Percentiles rank a stretch among this genome's conserved stretches.
phyloP scores from a whole-genome alignment of 1,140 invertebrate species.

The Conus betulinus region DNA sequence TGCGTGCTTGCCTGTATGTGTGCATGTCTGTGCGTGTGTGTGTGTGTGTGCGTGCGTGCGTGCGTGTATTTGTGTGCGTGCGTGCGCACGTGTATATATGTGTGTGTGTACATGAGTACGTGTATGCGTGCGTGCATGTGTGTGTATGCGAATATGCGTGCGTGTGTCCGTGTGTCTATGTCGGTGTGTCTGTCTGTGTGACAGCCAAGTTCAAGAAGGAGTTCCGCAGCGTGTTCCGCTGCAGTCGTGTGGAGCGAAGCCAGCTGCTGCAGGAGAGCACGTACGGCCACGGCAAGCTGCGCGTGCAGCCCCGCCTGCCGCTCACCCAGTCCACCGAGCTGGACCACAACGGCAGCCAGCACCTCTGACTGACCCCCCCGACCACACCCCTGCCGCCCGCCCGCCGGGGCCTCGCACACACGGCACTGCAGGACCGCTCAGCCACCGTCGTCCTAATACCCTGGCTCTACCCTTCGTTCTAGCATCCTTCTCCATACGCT shows the following conservation, averaged over 20 bases:
- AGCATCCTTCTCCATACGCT: too few relatives aligned
- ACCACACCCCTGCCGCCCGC: too few relatives aligned
- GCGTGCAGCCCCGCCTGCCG: slow-evolving; percentile 25
- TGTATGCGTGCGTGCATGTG: background rate
- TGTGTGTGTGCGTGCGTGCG: background rate
- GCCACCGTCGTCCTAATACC: too few relatives aligned
- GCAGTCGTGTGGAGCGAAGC: slow-evolving; percentile 3
- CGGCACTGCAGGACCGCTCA: too few relatives aligned
- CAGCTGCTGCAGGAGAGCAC: slow-evolving; percentile 39
- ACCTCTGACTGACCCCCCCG: background rate
- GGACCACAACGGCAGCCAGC: slow-evolving; percentile 32
- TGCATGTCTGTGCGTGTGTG: slow-evolving; percentile 9
- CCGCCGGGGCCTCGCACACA: too few relatives aligned
- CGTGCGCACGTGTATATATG: slow-evolving; percentile 3
- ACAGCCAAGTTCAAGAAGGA: slow-evolving; percentile 41
- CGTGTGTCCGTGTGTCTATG: background rate
- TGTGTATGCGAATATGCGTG: background rate
- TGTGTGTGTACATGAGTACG: background rate
- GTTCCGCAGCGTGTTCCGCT: slow-evolving; percentile 37
- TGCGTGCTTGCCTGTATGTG: slow-evolving; percentile 1
- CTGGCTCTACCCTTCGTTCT: too few relatives aligned
- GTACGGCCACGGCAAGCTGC: slow-evolving; percentile 30
- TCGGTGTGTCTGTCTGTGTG: background rate
- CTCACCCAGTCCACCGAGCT: slow-evolving; percentile 33
- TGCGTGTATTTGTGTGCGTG: slow-evolving; percentile 6